These are phyloP conservation scores for Conus betulinus DNA, from an alignment of 1,140 invertebrate species.

Conservation along the genomic window DNA sequence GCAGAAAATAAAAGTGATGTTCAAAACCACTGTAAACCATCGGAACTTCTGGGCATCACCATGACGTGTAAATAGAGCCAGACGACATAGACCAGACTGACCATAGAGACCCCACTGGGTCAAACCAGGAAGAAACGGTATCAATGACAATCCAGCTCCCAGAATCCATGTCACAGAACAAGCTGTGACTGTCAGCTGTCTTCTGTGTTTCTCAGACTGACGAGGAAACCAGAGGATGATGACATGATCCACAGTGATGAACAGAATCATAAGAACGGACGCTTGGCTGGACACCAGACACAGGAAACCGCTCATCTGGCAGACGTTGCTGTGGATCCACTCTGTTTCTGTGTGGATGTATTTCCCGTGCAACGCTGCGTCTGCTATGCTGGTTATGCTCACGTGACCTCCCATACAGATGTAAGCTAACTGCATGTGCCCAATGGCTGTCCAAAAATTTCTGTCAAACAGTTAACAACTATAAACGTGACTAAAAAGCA, in stretches of 20 bases:
- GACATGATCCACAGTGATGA: conserved; percentile 52
- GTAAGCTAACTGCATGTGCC: conserved; percentile 43
- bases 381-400: conserved; percentile 25
- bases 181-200: too few species aligned
- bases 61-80: conserved; percentile 13
- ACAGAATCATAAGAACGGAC: conserved; percentile 31
- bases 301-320: conserved; percentile 33
- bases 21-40: too few species aligned
- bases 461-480: background rate
- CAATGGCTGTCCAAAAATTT: conserved; percentile 49
- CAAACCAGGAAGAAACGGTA: too few species aligned
- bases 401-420: conserved; percentile 36
- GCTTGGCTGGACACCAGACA: conserved; percentile 36
- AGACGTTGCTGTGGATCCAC: conserved; percentile 24
- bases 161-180: too few species aligned
- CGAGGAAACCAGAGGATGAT: background rate
- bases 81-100: background rate
- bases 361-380: conserved; percentile 51
- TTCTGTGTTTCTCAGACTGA: background rate
- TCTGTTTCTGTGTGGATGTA: conserved; percentile 24
- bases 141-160: too few species aligned
- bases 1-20: too few species aligned
- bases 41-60: too few species aligned
- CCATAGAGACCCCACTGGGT: too few species aligned
- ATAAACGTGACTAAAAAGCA: conserved; percentile 27